Conservation (phyloP, 2,888 invertebrate genomes). For the Diarsia mendica region DNA sequence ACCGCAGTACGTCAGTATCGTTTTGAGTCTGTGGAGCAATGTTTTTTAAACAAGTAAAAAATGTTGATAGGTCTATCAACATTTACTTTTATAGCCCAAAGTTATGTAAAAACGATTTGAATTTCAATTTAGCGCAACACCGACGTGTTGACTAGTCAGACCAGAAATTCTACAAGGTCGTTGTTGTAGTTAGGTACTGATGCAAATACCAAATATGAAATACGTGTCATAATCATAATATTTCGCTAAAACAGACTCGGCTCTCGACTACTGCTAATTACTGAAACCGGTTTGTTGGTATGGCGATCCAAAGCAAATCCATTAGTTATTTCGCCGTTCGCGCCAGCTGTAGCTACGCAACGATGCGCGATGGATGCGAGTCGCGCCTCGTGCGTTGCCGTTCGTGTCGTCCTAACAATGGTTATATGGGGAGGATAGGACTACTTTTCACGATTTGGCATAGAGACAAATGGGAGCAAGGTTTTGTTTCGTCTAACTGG, state of each 20-base stretch:
- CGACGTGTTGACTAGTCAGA: conserved; percentile 40
- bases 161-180: conserved; percentile 56
- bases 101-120: conserved; percentile 23
- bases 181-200: conserved; percentile 11
- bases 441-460: neutral
- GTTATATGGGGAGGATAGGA: neutral
- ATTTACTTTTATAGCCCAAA: neutral
- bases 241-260: conserved; percentile 19
- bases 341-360: neutral
- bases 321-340: neutral
- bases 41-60: neutral
- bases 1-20: too few species aligned
- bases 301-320: conserved; percentile 1
- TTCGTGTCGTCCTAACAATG: neutral
- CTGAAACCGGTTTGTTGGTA: neutral
- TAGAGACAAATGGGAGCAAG: neutral
- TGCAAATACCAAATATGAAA: too few species aligned
- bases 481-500: neutral
- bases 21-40: neutral
- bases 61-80: neutral
- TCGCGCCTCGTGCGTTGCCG: neutral
- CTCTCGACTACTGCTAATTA: conserved; percentile 5
- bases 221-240: conserved; percentile 24
- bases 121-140: conserved; percentile 44
- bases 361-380: neutral